Evolutionary conservation across 1,140 invertebrate species (phyloP).

Genomic region (Chelonus insularis): DNA sequence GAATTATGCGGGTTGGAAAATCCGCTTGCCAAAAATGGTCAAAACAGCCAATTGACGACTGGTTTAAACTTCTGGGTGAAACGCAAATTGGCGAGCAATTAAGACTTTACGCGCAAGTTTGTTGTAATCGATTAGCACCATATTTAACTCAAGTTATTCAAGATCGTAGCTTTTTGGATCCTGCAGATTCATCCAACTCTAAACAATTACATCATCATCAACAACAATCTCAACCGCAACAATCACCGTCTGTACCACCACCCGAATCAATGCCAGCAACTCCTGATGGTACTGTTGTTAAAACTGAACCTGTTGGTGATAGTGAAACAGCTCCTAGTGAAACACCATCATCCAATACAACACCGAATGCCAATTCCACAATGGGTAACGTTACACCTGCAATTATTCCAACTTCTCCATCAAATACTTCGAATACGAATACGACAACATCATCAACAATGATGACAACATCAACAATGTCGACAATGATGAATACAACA

Average conservation of each 20-base stretch:
- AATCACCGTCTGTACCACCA: constrained; percentile 38
- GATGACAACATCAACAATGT: constrained; percentile 30
- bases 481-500: constrained; percentile 22
- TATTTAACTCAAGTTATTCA: constrained; percentile 78
- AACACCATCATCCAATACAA: constrained; percentile 50
- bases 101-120: constrained; percentile 84
- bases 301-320: constrained; percentile 54
- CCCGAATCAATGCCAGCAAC: constrained; percentile 55
- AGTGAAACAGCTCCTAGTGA: constrained; percentile 53
- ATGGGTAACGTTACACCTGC: constrained; percentile 50
- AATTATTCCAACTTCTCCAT: constrained; percentile 37
- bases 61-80: constrained; percentile 84
- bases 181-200: constrained; percentile 46
- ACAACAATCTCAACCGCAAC: constrained; percentile 32
- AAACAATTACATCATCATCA: constrained; percentile 17
- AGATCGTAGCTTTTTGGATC: constrained; percentile 80
- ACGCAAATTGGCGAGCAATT: constrained; percentile 79
- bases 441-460: constrained; percentile 33
- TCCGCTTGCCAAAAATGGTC: constrained; percentile 60
- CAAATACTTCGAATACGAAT: constrained; percentile 25
- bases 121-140: constrained; percentile 78
- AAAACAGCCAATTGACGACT: constrained; percentile 82
- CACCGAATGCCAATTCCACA: constrained; percentile 47
- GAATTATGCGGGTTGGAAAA: constrained; percentile 85
- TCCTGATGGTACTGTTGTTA: constrained; percentile 53